A percentile compares a stretch with the other conserved stretches of the same genome.
phyloP scores from a whole-genome alignment of 1,140 invertebrate genomes.

The Brachystomella parvula region DNA sequence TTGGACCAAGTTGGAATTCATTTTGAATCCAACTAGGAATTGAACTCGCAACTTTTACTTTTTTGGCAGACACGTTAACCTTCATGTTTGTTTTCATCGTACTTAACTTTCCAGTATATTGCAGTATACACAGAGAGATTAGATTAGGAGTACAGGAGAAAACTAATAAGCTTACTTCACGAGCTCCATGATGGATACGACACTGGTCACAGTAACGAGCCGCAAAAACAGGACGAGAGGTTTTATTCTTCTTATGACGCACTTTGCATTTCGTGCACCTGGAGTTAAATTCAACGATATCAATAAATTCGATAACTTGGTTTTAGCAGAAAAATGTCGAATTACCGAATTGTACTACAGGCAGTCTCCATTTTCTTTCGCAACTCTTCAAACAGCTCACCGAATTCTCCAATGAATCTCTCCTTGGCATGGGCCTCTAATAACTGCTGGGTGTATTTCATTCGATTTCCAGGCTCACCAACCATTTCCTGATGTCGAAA shows the following conservation, averaged over 20 bases:
- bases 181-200: conserved; percentile 80
- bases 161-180: conserved; percentile 58
- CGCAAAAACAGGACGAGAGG: conserved; percentile 76
- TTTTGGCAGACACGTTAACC: no score
- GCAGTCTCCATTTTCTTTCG: conserved; percentile 90
- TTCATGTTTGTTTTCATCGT: no score
- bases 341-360: conserved; percentile 69
- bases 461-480: conserved; percentile 66
- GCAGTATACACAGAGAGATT: no score
- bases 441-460: conserved; percentile 37
- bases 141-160: background rate
- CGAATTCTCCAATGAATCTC: conserved; percentile 73
- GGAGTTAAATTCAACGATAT: conserved; percentile 10
- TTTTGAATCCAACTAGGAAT: no score
- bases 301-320: conserved; percentile 3
- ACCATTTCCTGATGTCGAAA: conserved; percentile 47
- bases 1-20: background rate
- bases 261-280: conserved; percentile 82
- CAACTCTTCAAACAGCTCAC: conserved; percentile 69
- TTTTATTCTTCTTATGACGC: conserved; percentile 73
- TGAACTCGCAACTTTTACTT: no score
- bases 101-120: no score
- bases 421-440: conserved; percentile 52
- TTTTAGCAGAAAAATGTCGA: background rate
- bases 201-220: conserved; percentile 81